Percentiles rank a stretch among this genome's conserved stretches.
Evolutionary conservation across 2,888 invertebrate species (phyloP).

Genomic region (Sesia apiformis): DNA sequence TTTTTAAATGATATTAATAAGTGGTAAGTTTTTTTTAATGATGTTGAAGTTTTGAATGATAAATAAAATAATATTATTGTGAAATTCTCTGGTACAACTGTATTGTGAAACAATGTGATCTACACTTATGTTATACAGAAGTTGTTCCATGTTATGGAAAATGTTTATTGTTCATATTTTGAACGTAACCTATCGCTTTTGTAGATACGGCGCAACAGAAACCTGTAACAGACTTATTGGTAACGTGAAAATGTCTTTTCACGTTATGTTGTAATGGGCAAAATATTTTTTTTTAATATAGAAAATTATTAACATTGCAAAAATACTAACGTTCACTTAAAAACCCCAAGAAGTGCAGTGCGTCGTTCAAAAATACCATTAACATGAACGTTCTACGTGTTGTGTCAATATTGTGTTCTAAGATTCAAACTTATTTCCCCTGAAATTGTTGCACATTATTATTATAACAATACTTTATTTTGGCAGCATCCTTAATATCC

Average conservation of each 20-base stretch:
- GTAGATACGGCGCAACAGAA: conserved; percentile 27
- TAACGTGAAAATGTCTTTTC: conserved; percentile 6
- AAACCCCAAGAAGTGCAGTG: no score
- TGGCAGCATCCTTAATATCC: no score
- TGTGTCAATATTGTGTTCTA: no score
- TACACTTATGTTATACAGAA: conserved; percentile 12
- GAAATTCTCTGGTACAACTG: conserved; percentile 4
- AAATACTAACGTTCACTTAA: no score
- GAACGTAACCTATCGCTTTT: conserved; percentile 26
- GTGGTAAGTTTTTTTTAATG: conserved; percentile 60
- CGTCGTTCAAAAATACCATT: no score
- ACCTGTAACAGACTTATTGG: conserved; percentile 21
- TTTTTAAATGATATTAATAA: conserved; percentile 58
- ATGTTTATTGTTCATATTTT: conserved; percentile 27
- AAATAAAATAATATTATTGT: neutral
- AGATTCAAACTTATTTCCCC: no score
- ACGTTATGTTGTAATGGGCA: neutral
- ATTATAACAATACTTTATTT: no score
- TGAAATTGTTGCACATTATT: no score
- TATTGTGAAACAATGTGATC: conserved; percentile 2
- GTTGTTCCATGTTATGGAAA: conserved; percentile 43
- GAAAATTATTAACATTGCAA: no score
- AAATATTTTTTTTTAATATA: no score
- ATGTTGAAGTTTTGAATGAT: conserved; percentile 55
- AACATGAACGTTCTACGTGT: no score